A percentile compares a stretch with the other conserved stretches of the same genome.
These are phyloP conservation scores for Gryllus bimaculatus DNA, from an alignment of 1,140 invertebrate genomes.

Conservation along the genomic window DNA sequence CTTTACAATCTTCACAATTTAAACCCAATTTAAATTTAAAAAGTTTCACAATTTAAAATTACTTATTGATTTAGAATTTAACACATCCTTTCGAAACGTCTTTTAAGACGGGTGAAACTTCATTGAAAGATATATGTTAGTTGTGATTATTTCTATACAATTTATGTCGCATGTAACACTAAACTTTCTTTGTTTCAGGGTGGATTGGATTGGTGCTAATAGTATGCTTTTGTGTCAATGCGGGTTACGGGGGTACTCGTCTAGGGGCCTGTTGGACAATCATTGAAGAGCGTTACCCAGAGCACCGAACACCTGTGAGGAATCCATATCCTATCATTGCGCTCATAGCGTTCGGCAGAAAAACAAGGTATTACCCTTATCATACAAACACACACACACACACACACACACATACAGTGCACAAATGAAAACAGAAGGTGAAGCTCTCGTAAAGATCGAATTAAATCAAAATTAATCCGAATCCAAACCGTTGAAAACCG, in stretches of 20 bases:
- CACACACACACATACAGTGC: neutral
- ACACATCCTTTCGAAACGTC: too few species aligned
- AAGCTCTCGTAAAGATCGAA: neutral
- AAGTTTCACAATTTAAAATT: too few species aligned
- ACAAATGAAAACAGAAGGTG: neutral
- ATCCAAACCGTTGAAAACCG: too few species aligned
- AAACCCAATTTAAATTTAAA: too few species aligned
- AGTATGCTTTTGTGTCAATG: constrained; percentile 44
- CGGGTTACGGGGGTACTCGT: constrained; percentile 49
- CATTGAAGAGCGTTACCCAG: constrained; percentile 52
- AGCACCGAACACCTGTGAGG: constrained; percentile 45
- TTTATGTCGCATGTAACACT: too few species aligned
- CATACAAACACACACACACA: neutral
- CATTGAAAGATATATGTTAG: too few species aligned
- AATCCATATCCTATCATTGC: constrained; percentile 62
- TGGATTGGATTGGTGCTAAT: constrained; percentile 53
- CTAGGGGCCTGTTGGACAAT: constrained; percentile 61
- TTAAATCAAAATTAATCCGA: too few species aligned
- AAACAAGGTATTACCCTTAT: constrained; percentile 42
- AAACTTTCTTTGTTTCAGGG: constrained; percentile 34
- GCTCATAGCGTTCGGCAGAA: constrained; percentile 45
- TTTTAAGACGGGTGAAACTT: too few species aligned
- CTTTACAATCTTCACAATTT: too few species aligned
- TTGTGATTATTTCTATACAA: too few species aligned
- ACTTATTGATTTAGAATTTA: too few species aligned